phyloP scores from a whole-genome alignment of 2,888 invertebrate genomes.

The Plemyria rubiginata region DNA sequence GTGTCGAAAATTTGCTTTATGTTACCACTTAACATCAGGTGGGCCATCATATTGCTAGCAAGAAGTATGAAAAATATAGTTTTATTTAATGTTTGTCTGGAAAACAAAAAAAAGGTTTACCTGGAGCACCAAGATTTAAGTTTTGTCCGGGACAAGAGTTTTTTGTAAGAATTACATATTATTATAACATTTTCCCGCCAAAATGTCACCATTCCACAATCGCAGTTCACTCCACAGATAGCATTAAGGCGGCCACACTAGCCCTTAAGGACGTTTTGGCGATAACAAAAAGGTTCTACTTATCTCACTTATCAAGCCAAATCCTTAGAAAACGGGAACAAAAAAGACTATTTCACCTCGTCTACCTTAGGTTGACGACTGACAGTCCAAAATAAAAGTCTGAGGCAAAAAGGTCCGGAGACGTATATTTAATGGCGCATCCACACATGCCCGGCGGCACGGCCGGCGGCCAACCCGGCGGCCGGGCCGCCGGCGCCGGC shows the following conservation, averaged over 20 bases:
- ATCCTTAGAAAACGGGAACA: conserved; percentile 29
- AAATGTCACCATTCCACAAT: conserved; percentile 21
- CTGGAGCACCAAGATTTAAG: too few relatives aligned
- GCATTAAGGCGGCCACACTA: conserved; percentile 17
- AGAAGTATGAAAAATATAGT: too few relatives aligned
- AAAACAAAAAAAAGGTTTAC: too few relatives aligned
- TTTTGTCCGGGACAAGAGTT: background rate
- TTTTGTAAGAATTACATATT: background rate
- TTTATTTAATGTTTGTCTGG: too few relatives aligned
- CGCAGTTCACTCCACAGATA: conserved; percentile 23
- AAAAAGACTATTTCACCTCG: conserved; percentile 13
- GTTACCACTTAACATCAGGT: too few relatives aligned
- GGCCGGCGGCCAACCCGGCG: too few relatives aligned
- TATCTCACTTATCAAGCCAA: conserved; percentile 34
- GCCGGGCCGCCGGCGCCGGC: too few relatives aligned
- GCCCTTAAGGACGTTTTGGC: conserved; percentile 23
- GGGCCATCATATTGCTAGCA: too few relatives aligned
- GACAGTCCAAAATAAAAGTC: background rate
- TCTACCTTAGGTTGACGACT: background rate
- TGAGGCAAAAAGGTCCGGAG: too few relatives aligned
- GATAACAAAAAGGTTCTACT: conserved; percentile 35
- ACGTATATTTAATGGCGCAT: too few relatives aligned
- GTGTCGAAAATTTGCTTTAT: too few relatives aligned
- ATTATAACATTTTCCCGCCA: conserved; percentile 14
- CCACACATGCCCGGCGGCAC: too few relatives aligned